These are phyloP conservation scores for Imbricaverruca yamaguchii DNA, from an alignment of 2,888 invertebrate genomes.

Conservation along the genomic window DNA sequence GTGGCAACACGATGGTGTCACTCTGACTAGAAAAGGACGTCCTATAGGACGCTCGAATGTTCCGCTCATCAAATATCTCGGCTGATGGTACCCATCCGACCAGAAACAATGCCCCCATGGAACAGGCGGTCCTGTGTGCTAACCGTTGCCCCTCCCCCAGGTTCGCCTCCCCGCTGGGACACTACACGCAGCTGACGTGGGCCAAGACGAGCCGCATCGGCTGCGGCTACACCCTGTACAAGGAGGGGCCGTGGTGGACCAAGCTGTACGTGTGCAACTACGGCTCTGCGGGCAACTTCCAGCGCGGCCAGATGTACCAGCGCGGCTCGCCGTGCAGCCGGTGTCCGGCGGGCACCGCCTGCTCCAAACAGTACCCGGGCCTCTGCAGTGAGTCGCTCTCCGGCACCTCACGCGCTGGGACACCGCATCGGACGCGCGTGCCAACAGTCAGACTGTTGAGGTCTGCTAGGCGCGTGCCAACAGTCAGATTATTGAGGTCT, in stretches of 20 bases:
- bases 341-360: conserved; percentile 37
- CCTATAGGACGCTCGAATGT: too few species aligned
- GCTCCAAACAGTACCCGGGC: conserved; percentile 37
- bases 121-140: too few species aligned
- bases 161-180: conserved; percentile 36
- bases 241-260: conserved; percentile 62
- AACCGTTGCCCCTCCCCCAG: conserved; percentile 26
- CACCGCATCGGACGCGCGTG: too few species aligned
- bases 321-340: conserved; percentile 37
- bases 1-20: too few species aligned
- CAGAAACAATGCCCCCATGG: too few species aligned
- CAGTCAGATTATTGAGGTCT: too few species aligned
- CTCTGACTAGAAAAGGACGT: too few species aligned
- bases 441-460: too few species aligned
- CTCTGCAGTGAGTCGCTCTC: conserved; percentile 33
- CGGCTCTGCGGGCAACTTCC: conserved; percentile 54
- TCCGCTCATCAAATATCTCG: too few species aligned
- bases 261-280: conserved; percentile 80
- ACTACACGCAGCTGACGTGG: conserved; percentile 69
- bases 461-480: too few species aligned
- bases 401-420: too few species aligned
- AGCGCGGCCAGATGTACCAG: conserved; percentile 38
- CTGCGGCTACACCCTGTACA: conserved; percentile 77
- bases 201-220: conserved; percentile 75
- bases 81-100: too few species aligned